phyloP scores from a whole-genome alignment of 2,797 vertebrate species.

The Lerista edwardsae region DNA sequence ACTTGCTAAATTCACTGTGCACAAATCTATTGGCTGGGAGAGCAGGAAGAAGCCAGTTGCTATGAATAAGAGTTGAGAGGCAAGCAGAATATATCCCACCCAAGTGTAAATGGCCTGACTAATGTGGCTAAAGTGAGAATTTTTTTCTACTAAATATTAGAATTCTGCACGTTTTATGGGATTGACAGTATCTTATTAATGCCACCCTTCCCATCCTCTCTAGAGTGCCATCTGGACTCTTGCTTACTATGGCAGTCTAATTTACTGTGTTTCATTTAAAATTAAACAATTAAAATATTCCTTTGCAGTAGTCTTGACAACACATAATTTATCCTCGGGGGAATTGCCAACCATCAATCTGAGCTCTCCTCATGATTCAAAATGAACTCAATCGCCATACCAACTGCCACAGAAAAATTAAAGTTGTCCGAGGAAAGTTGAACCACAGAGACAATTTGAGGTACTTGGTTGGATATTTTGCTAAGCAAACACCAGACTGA shows the following conservation, averaged over 20 bases:
- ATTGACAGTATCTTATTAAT: constrained; percentile 2
- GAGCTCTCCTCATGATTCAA: not conserved
- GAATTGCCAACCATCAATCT: not conserved
- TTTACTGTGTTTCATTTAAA: constrained; percentile 25
- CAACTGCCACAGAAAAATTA: not conserved
- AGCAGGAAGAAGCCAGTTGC: constrained; percentile 35
- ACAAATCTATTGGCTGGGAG: not conserved
- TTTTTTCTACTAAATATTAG: not conserved
- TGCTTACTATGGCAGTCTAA: not conserved
- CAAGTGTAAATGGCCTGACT: constrained; percentile 19
- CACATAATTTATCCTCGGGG: not conserved
- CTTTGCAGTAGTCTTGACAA: constrained; percentile 12
- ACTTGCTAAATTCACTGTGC: constrained; percentile 23
- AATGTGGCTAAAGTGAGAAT: not conserved
- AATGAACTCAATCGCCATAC: not conserved
- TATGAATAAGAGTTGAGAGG: not conserved
- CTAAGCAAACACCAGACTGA: not conserved
- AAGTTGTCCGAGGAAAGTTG: not conserved
- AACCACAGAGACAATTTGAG: not conserved
- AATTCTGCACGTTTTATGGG: constrained; percentile 2
- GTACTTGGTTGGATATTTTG: not conserved
- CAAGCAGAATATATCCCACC: not conserved
- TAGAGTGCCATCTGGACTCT: not conserved
- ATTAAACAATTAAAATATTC: constrained; percentile 29
- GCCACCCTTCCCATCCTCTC: not conserved